Conservation (phyloP, 2,888 invertebrate genomes). For the Carpatolechia fugitivella region DNA sequence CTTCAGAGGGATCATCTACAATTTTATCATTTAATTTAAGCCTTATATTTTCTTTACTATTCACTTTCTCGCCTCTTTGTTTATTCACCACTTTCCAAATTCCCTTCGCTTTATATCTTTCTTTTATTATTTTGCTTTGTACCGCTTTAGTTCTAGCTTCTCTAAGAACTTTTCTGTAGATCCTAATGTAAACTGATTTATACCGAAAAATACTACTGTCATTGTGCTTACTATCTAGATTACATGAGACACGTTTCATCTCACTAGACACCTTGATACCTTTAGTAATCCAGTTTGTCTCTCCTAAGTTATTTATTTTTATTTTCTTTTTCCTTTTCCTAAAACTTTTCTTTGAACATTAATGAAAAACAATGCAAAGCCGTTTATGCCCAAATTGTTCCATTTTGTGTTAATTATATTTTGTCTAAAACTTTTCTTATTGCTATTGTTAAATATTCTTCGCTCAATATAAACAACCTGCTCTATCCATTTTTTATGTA, state of each 20-base stretch:
- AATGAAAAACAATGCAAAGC: not conserved
- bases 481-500: not conserved
- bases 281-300: slow-evolving; percentile 4
- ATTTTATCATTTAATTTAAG: not conserved
- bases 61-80: not conserved
- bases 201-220: not conserved
- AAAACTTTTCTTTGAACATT: not conserved
- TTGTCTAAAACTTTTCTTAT: not conserved
- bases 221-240: not conserved
- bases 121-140: not conserved
- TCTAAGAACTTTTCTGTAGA: not conserved
- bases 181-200: not conserved
- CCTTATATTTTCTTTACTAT: not conserved
- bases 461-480: not conserved
- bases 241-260: slow-evolving; percentile 5
- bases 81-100: not conserved
- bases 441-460: not conserved
- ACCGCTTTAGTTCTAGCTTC: not conserved
- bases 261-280: slow-evolving; percentile 8
- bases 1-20: not conserved
- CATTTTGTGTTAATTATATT: not conserved
- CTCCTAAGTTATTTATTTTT: not conserved
- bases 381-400: not conserved
- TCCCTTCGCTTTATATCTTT: not conserved
- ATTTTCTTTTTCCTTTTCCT: not conserved